Evolutionary conservation across 2,888 invertebrate genomes (phyloP).

Genomic region (Colostygia pectinataria): DNA sequence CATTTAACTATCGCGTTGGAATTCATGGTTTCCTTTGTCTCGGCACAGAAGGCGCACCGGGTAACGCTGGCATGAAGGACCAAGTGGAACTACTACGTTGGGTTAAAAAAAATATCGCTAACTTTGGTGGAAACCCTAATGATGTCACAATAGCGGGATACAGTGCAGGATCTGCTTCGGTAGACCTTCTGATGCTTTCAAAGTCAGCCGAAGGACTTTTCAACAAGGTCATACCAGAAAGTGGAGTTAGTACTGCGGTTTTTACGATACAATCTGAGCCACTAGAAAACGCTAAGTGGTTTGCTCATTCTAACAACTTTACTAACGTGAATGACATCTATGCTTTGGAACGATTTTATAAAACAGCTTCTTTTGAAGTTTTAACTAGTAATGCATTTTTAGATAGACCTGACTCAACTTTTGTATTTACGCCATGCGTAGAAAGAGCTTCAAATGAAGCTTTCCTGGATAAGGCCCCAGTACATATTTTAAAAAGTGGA

Average conservation of each 20-base stretch:
- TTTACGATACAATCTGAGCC: slow-evolving; percentile 53
- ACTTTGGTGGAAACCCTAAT: slow-evolving; percentile 59
- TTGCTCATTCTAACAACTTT: slow-evolving; percentile 47
- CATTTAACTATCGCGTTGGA: slow-evolving; percentile 59
- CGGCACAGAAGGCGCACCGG: slow-evolving; percentile 56
- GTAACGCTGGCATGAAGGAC: slow-evolving; percentile 67
- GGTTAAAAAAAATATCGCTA: slow-evolving; percentile 56
- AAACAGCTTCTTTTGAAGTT: slow-evolving; percentile 39
- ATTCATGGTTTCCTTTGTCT: slow-evolving; percentile 58
- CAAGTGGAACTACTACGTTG: slow-evolving; percentile 57
- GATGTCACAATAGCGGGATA: slow-evolving; percentile 58
- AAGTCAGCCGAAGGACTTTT: slow-evolving; percentile 51
- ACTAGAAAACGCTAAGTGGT: slow-evolving; percentile 48
- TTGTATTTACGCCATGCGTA: slow-evolving; percentile 42
- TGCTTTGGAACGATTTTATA: slow-evolving; percentile 56
- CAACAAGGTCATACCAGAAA: slow-evolving; percentile 55
- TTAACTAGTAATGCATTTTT: slow-evolving; percentile 32
- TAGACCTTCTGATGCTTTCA: slow-evolving; percentile 56
- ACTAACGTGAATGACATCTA: slow-evolving; percentile 44
- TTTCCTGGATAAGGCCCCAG: slow-evolving; percentile 48
- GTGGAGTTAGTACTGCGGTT: slow-evolving; percentile 45
- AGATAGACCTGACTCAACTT: slow-evolving; percentile 21
- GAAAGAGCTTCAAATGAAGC: slow-evolving; percentile 34
- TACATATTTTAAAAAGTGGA: slow-evolving; percentile 45
- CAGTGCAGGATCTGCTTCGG: slow-evolving; percentile 57